Evolutionary conservation across 1,140 invertebrate genomes (phyloP).

Genomic region (Drosophila teissieri): DNA sequence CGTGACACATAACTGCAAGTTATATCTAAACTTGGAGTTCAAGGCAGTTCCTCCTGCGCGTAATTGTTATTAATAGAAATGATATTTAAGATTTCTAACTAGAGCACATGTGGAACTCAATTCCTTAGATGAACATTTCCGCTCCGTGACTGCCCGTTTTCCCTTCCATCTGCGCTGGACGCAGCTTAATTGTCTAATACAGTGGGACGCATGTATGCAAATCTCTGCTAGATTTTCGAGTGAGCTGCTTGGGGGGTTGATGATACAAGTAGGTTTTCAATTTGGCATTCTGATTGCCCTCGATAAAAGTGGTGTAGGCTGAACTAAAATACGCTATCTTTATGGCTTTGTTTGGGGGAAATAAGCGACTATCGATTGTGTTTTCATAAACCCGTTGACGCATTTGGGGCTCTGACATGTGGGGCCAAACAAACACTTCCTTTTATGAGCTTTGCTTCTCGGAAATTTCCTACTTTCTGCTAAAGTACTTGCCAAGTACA

Average conservation of each 20-base stretch:
- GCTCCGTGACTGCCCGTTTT: slow-evolving; percentile 1
- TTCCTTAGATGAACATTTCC: slow-evolving; percentile 48
- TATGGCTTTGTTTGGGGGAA: slow-evolving; percentile 26
- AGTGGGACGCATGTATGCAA: slow-evolving; percentile 22
- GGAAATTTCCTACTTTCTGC: background rate
- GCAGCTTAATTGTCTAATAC: slow-evolving; percentile 55
- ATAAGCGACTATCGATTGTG: slow-evolving; percentile 24
- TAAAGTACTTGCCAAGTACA: slow-evolving; percentile 8
- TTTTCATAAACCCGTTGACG: slow-evolving; percentile 31
- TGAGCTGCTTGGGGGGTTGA: background rate
- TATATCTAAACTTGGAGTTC: background rate
- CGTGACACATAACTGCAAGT: background rate
- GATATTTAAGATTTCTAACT: slow-evolving; percentile 41
- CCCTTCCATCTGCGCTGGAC: slow-evolving; percentile 4
- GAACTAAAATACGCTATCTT: slow-evolving; percentile 13
- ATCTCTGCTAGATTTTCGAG: slow-evolving; percentile 19
- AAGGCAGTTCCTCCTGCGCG: background rate
- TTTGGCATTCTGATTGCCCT: background rate
- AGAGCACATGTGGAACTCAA: slow-evolving; percentile 28
- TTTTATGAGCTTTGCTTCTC: slow-evolving; percentile 1
- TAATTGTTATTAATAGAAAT: slow-evolving; percentile 65
- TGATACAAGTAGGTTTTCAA: background rate
- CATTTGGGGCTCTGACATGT: slow-evolving; percentile 4
- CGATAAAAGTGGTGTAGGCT: slow-evolving; percentile 15
- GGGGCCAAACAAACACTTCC: slow-evolving; percentile 6